Conservation (phyloP, 2,113 vertebrate genomes). For the Dipodomys merriami region DNA sequence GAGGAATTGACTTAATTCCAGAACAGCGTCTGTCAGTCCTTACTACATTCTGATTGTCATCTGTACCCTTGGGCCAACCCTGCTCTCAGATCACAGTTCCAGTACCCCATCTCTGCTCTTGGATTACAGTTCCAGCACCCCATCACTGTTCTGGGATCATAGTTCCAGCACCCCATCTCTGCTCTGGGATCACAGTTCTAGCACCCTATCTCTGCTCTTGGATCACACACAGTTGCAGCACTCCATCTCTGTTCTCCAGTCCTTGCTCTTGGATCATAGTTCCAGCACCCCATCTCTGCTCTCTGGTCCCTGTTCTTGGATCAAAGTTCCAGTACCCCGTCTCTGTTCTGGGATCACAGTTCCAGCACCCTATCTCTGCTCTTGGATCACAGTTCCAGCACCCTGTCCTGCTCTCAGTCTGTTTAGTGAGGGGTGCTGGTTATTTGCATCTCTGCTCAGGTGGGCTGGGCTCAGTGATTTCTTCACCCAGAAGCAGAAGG, state of each 20-base stretch:
- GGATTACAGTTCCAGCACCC: no score
- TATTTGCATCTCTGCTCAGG: slow-evolving; percentile 37
- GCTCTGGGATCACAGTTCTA: no score
- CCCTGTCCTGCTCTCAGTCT: neutral
- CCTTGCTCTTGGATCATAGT: no score
- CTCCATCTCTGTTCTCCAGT: no score
- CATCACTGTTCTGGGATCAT: no score
- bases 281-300: no score
- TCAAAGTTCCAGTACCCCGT: neutral
- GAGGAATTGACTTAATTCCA: slow-evolving; percentile 40
- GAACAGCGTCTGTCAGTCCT: neutral
- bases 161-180: no score
- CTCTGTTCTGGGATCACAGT: neutral
- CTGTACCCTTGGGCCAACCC: neutral
- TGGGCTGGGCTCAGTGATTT: slow-evolving; percentile 23
- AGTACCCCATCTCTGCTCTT: neutral
- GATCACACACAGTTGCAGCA: no score
- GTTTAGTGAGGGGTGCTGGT: neutral
- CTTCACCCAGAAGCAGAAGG: neutral
- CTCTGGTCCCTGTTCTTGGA: no score
- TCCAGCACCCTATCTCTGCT: neutral
- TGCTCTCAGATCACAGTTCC: no score
- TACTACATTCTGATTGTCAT: neutral
- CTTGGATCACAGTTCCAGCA: neutral
- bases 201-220: no score